Conservation (phyloP, 2,797 vertebrate genomes). For the Intellagama lesueurii region DNA sequence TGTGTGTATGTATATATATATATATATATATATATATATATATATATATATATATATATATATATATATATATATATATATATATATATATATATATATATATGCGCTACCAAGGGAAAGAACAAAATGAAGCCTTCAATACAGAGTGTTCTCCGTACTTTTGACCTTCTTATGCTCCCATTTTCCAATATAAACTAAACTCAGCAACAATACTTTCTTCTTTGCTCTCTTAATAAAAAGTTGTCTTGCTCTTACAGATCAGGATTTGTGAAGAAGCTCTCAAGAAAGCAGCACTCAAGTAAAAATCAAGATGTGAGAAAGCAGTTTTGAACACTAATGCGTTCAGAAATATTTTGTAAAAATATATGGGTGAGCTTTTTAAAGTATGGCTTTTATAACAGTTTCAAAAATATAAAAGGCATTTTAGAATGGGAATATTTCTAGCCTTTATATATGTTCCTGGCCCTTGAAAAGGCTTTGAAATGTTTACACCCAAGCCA, state of each 20-base stretch:
- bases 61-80: too few relatives aligned
- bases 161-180: constrained; percentile 58
- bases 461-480: constrained; percentile 77
- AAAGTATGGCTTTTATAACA: constrained; percentile 77
- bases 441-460: constrained; percentile 74
- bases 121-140: neutral
- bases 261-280: constrained; percentile 17
- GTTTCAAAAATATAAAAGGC: constrained; percentile 78
- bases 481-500: constrained; percentile 75
- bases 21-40: too few relatives aligned
- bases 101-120: neutral
- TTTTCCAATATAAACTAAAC: constrained; percentile 38
- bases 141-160: neutral
- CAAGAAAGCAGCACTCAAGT: constrained; percentile 39
- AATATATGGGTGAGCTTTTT: constrained; percentile 57
- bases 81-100: too few relatives aligned
- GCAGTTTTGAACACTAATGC: constrained; percentile 56
- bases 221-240: constrained; percentile 50
- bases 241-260: constrained; percentile 61
- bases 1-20: too few relatives aligned
- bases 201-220: constrained; percentile 50
- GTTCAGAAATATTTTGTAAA: constrained; percentile 65
- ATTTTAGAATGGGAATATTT: constrained; percentile 74
- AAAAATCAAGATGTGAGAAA: constrained; percentile 64
- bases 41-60: too few relatives aligned